These are phyloP conservation scores for Cardiocondyla obscurior DNA, from an alignment of 1,140 invertebrate species.

Conservation along the genomic window DNA sequence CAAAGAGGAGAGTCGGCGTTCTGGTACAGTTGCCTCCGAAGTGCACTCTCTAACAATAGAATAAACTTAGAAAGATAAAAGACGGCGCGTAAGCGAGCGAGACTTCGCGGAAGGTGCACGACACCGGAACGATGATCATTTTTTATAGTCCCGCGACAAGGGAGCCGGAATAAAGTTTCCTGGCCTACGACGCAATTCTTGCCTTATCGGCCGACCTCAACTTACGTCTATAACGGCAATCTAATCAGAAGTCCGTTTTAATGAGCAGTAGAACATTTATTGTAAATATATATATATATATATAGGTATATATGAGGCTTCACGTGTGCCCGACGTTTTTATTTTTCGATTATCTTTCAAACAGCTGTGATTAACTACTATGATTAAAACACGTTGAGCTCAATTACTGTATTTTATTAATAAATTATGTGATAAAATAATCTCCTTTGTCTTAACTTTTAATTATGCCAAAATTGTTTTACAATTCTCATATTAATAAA, in stretches of 20 bases:
- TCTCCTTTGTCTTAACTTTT: not conserved
- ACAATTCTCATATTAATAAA: not conserved
- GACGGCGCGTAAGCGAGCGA: constrained; percentile 46
- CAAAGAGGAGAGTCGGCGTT: constrained; percentile 47
- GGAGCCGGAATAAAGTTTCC: not conserved
- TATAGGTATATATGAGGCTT: not conserved
- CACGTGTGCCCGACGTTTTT: no score
- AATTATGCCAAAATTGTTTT: not conserved
- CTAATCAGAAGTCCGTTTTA: constrained; percentile 17
- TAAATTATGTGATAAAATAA: not conserved
- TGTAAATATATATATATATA: not conserved
- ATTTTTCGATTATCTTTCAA: no score
- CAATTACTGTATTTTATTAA: no score
- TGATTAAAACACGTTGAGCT: no score
- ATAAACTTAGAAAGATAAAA: constrained; percentile 57
- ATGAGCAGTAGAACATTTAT: no score
- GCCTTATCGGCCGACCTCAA: constrained; percentile 12
- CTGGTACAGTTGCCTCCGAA: constrained; percentile 55
- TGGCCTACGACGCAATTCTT: constrained; percentile 13
- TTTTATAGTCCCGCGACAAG: constrained; percentile 33
- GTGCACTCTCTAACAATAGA: constrained; percentile 53
- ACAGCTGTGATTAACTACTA: no score
- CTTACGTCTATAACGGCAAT: not conserved
- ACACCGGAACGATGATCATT: constrained; percentile 54
- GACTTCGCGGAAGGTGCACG: constrained; percentile 41